A percentile compares a stretch with the other conserved stretches of the same genome.
Conservation (phyloP, 2,113 vertebrate species). For the Cryptomyrus ogoouensis region DNA sequence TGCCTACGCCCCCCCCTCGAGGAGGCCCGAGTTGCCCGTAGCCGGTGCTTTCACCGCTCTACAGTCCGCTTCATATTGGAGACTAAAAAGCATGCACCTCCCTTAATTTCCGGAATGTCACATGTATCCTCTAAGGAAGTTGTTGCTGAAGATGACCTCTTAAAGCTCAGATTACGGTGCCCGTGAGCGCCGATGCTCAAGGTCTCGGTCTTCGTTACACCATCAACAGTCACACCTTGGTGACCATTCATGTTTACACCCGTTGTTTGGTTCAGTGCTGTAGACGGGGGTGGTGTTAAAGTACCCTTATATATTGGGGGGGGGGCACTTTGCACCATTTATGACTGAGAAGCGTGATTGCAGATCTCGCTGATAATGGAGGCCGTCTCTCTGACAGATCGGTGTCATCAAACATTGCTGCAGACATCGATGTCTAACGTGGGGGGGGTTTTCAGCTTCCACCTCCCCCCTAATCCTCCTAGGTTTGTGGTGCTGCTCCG, state of each 20-base stretch:
- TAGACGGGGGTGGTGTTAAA: neutral
- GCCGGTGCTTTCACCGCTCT: neutral
- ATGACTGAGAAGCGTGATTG: neutral
- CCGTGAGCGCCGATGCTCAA: neutral
- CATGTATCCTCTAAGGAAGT: neutral
- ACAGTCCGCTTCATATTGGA: neutral
- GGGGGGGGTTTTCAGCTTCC: neutral
- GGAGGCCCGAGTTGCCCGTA: neutral
- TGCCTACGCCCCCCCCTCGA: neutral
- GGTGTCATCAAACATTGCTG: neutral
- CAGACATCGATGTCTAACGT: neutral
- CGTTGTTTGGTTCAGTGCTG: neutral
- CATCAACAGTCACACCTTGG: neutral
- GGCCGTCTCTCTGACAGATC: neutral
- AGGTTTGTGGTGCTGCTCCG: neutral
- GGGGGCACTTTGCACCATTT: neutral
- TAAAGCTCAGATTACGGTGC: neutral
- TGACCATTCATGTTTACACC: neutral
- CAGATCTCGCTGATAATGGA: neutral
- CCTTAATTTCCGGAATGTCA: neutral
- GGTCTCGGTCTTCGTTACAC: neutral
- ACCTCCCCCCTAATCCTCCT: neutral
- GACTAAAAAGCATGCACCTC: neutral
- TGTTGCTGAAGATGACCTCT: neutral
- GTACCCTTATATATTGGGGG: neutral